phyloP scores from a whole-genome alignment of 2,797 vertebrate species.

The Sebastes baramenuke region DNA sequence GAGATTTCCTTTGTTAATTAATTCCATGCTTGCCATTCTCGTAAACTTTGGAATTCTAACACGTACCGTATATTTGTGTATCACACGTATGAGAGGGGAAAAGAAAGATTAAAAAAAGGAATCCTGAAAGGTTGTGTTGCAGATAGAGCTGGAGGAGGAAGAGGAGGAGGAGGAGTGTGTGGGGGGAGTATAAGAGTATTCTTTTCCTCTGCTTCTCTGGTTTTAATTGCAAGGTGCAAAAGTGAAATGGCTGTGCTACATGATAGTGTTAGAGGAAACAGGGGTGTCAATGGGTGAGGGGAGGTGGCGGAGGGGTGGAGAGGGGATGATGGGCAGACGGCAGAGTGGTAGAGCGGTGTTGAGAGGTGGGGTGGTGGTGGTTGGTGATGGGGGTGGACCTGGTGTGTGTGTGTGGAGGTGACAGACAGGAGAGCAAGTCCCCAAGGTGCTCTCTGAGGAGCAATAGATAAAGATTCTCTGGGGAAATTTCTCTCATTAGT shows the following conservation, averaged over 20 bases:
- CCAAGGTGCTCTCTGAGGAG: conserved; percentile 92
- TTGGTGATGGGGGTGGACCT: neutral
- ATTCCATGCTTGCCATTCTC: conserved; percentile 79
- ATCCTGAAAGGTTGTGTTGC: conserved; percentile 54
- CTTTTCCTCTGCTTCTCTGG: conserved; percentile 64
- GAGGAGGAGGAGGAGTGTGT: neutral
- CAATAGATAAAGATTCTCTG: conserved; percentile 95
- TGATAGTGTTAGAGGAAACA: conserved; percentile 91
- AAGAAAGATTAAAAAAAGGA: conserved; percentile 27
- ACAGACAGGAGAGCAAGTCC: conserved; percentile 92
- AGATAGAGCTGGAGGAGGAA: conserved; percentile 48
- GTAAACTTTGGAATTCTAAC: conserved; percentile 75
- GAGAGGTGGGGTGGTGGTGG: conserved; percentile 25
- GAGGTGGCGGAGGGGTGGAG: conserved; percentile 69
- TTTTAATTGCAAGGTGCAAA: conserved; percentile 98
- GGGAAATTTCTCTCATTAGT: conserved; percentile 98
- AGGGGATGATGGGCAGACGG: conserved; percentile 84
- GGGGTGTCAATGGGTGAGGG: conserved; percentile 91
- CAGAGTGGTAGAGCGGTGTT: conserved; percentile 41
- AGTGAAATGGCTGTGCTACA: conserved; percentile 94
- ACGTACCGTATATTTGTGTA: conserved; percentile 65
- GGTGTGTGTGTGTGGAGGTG: conserved; percentile 82
- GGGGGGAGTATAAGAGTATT: conserved; percentile 76
- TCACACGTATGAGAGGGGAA: conserved; percentile 47
- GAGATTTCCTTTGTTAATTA: conserved; percentile 83